phyloP scores from a whole-genome alignment of 2,113 vertebrate species.

The Condylura cristata region DNA sequence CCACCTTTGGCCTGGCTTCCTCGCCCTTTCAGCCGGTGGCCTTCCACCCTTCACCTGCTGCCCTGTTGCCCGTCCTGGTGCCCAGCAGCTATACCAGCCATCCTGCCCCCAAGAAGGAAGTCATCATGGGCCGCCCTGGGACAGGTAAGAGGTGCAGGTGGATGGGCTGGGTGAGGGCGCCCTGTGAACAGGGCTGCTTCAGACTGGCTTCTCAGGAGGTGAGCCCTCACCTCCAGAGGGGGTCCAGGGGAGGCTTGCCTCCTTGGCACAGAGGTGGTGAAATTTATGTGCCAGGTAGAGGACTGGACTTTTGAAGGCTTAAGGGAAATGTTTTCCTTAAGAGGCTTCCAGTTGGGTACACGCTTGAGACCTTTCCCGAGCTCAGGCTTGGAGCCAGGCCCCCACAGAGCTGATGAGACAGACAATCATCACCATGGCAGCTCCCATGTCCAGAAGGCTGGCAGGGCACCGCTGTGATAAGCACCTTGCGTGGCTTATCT shows the following conservation, averaged over 20 bases:
- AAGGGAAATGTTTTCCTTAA: not conserved
- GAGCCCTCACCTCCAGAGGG: not conserved
- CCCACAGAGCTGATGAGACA: not conserved
- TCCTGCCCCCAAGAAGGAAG: conserved; percentile 93
- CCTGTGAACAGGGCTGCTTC: not conserved
- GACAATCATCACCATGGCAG: not conserved
- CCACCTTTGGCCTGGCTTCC: conserved; percentile 81
- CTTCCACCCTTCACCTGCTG: conserved; percentile 94
- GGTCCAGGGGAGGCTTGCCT: not conserved
- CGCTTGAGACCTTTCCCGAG: not conserved
- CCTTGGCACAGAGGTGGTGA: not conserved
- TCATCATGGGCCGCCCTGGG: conserved; percentile 95
- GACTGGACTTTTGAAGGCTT: not conserved
- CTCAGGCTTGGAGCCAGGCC: not conserved
- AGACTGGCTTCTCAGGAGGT: not conserved
- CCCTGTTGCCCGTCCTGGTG: conserved; percentile 93
- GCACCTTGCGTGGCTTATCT: not conserved
- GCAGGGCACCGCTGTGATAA: not conserved
- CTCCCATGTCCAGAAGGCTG: not conserved
- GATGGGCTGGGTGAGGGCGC: not conserved
- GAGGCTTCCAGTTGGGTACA: not conserved
- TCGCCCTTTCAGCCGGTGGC: conserved; percentile 91
- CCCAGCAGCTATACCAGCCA: conserved; percentile 90
- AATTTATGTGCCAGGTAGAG: not conserved
- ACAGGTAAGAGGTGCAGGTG: conserved; percentile 88